These are phyloP conservation scores for Litocranius walleri DNA, from an alignment of 2,113 vertebrate genomes.

Conservation along the genomic window DNA sequence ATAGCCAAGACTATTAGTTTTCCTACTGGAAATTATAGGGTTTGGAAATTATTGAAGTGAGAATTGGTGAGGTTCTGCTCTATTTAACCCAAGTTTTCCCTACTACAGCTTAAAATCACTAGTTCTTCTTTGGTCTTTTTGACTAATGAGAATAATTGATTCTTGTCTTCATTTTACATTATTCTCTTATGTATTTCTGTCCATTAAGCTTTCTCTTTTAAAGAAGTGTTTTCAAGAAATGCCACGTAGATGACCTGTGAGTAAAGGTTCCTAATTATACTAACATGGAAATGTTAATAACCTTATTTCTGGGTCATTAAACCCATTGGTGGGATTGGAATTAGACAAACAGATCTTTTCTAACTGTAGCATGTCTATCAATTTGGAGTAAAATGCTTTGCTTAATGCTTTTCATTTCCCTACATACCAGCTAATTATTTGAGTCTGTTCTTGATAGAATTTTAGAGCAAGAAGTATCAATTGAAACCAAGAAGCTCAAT, in stretches of 20 bases:
- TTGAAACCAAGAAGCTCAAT: not conserved
- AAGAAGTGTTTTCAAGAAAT: constrained; percentile 46
- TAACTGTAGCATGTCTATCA: not conserved
- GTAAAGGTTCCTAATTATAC: not conserved
- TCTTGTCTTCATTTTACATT: constrained; percentile 47
- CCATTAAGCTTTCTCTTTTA: constrained; percentile 51
- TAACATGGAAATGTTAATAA: not conserved
- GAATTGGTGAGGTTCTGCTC: constrained; percentile 38
- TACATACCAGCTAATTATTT: not conserved
- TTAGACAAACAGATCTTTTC: constrained; percentile 34
- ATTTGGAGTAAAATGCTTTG: not conserved
- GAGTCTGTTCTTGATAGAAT: constrained; percentile 6
- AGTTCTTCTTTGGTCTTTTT: constrained; percentile 38
- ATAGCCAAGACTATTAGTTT: not conserved
- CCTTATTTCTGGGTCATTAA: constrained; percentile 48
- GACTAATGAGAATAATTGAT: constrained; percentile 59
- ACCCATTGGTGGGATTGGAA: not conserved
- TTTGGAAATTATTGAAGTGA: constrained; percentile 39
- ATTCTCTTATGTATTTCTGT: constrained; percentile 45
- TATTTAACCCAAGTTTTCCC: constrained; percentile 44
- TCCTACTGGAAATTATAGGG: constrained; percentile 37
- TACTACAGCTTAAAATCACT: constrained; percentile 39
- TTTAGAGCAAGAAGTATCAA: not conserved
- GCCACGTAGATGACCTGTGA: not conserved
- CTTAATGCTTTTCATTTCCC: constrained; percentile 7